These are phyloP conservation scores for Chrysogorgia sp. DNA, from an alignment of 92 coral and sea anemone species.

Conservation along the genomic window DNA sequence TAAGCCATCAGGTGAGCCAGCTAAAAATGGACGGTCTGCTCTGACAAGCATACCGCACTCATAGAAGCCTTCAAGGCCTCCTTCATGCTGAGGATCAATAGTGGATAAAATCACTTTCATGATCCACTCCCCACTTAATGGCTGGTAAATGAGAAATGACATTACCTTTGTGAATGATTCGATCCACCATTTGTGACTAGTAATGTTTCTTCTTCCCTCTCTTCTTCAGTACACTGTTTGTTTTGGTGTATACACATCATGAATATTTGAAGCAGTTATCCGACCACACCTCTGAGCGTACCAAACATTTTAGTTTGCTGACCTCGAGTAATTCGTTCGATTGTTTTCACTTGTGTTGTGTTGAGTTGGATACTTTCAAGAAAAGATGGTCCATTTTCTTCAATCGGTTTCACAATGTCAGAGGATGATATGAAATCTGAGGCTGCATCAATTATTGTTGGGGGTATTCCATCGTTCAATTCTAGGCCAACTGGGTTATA, in stretches of 20 bases:
- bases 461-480: conserved; percentile 45
- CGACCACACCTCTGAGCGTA: conserved; percentile 32
- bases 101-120: conserved; percentile 18
- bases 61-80: conserved; percentile 35
- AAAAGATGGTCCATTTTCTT: conserved; percentile 20
- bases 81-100: conserved; percentile 25
- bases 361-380: conserved; percentile 28
- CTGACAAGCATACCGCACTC: conserved; percentile 43
- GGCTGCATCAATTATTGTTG: conserved; percentile 52
- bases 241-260: conserved; percentile 51
- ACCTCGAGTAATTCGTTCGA: conserved; percentile 49
- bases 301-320: conserved; percentile 39
- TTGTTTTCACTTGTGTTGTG: no score
- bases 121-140: conserved; percentile 29
- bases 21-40: conserved; percentile 35
- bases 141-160: conserved; percentile 34
- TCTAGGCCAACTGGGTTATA: conserved; percentile 32
- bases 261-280: conserved; percentile 54
- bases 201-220: conserved; percentile 41
- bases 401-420: conserved; percentile 11
- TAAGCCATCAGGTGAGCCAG: conserved; percentile 39
- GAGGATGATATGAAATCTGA: conserved; percentile 32
- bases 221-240: conserved; percentile 41
- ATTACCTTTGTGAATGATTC: neutral
- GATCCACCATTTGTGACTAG: conserved; percentile 33